Evolutionary conservation across 1,140 invertebrate species (phyloP).

Genomic region (Panagrolaimus sp.): DNA sequence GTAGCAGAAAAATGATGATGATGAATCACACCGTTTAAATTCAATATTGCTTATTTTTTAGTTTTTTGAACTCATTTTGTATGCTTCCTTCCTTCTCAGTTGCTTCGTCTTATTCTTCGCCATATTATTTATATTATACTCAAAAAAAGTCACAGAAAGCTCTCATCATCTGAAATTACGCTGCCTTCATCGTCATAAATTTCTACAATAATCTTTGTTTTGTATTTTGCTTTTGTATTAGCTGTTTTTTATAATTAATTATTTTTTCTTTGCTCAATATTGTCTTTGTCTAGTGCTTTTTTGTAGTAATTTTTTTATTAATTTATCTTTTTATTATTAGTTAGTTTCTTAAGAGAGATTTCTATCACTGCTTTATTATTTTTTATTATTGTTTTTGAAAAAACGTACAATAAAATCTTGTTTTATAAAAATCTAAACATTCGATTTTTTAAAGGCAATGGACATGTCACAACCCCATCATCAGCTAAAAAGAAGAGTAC

Average conservation of each 20-base stretch:
- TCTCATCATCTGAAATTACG: too few relatives aligned
- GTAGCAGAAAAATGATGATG: too few relatives aligned
- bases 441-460: constrained; percentile 24
- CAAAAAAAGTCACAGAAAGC: too few relatives aligned
- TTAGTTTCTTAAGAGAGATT: neutral
- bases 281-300: constrained; percentile 12
- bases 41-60: neutral
- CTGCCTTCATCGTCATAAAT: too few relatives aligned
- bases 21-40: too few relatives aligned
- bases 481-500: constrained; percentile 30
- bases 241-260: constrained; percentile 11
- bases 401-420: neutral
- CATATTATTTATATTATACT: too few relatives aligned
- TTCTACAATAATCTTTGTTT: too few relatives aligned
- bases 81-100: constrained; percentile 2
- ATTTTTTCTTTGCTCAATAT: neutral
- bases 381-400: constrained; percentile 7
- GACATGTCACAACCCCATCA: neutral
- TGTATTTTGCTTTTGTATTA: neutral
- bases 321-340: neutral
- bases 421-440: neutral
- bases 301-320: neutral
- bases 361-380: neutral
- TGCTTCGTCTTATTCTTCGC: neutral
- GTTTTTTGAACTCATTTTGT: constrained; percentile 5